Conservation (phyloP, 1,140 invertebrate species). For the Manduca sexta region DNA sequence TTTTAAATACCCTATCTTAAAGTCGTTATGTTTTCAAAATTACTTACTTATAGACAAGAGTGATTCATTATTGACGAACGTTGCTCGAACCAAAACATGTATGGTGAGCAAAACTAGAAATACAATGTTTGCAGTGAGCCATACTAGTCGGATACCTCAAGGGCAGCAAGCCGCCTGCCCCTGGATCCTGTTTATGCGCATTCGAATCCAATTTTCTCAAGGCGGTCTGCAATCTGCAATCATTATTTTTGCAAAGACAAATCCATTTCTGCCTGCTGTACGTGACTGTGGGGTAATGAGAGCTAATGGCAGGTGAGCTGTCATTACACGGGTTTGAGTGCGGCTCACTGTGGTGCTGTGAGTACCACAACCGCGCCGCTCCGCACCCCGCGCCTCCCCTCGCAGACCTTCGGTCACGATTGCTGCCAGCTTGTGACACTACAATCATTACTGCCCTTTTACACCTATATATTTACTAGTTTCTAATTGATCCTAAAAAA, state of each 20-base stretch:
- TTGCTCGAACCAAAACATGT: not conserved
- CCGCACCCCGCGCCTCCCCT: not conserved
- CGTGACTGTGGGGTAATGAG: conserved; percentile 64
- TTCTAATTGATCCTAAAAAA: too few species aligned
- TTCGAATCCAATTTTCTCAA: conserved; percentile 65
- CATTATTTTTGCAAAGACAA: conserved; percentile 71
- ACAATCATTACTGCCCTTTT: conserved; percentile 23
- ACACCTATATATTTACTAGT: conserved; percentile 5
- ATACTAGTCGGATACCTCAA: conserved; percentile 12
- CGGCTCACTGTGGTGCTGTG: conserved; percentile 5
- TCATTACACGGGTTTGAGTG: conserved; percentile 41
- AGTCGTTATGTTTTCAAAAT: too few species aligned
- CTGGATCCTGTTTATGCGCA: conserved; percentile 51
- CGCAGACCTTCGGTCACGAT: conserved; percentile 20
- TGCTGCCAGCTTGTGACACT: conserved; percentile 23
- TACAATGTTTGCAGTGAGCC: conserved; percentile 12
- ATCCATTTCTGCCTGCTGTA: conserved; percentile 63
- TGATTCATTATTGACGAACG: not conserved
- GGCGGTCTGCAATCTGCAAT: conserved; percentile 65
- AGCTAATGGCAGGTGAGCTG: conserved; percentile 52
- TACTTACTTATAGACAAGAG: too few species aligned
- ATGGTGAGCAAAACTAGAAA: not conserved
- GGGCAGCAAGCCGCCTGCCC: conserved; percentile 23
- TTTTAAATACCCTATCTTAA: too few species aligned
- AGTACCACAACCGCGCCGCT: not conserved